Evolutionary conservation across 92 coral and sea anemone species (phyloP), one percentile per base, ranked within the genome.

Genomic region (Bergia sp.): DNA sequence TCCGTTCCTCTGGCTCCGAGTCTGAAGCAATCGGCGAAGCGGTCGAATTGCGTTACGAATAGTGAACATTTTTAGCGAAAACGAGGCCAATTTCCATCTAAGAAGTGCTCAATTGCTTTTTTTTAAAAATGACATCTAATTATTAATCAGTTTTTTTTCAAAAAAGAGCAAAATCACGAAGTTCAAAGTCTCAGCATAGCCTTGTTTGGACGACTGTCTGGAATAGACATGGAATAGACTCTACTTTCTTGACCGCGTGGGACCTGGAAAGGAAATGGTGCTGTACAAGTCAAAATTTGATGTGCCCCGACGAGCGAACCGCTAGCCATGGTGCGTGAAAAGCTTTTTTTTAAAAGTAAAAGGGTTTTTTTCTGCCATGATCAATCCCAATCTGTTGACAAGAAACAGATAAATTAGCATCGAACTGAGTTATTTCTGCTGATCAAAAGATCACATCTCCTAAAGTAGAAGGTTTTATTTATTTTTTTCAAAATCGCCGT

Each of bases 201-300:
- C 58, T 53, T 11, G 36, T 67, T 9, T 29, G 29, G 8, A 1
- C 73, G 3, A 29, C 42, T 1, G 40, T 36, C n/a, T 9, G 39
- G 7, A 29, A 7, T n/a, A 1, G 37, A 29, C 15, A 29, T 12
- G 44, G 20, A 7, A 41, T 37, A 13, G 11, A 43, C 12, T 41
- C 37, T 18, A 10, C 3, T 1, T 21, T 36, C 23, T 39, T 80
- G 84, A 29, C 72, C 84, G 84, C 36, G 84, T 80, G 43, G 44
- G 64, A 80, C 67, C 40, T 80, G 82, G 84, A 76, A 2, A 57
- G 29, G 69, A 61, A 74, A 39, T 23, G 45, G 77, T 73, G 77
- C 77, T 37, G 42, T 16, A 73, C 21, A 11, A 38, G 79, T 38
- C 10, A 74, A 39, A 39, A 74, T 74, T 74, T 74, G 20, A 39